Base-by-base conservation (phyloP, 2,888 invertebrate species). In the Leuctra nigra region DNA sequence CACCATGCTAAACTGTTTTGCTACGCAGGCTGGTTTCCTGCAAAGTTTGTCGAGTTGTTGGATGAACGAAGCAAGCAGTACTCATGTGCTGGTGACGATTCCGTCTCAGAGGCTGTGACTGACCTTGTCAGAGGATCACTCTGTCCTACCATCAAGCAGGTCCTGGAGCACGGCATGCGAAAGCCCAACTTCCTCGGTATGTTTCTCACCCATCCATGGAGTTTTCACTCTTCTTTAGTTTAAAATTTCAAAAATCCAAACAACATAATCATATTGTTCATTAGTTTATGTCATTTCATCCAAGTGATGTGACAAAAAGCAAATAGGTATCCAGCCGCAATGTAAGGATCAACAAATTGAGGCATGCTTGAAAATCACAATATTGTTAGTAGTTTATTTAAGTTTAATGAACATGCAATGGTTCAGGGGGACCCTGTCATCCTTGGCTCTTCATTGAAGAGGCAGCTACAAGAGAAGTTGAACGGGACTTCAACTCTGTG, bases 391-490 rank as follows among this genome's bases (percentile, higher is more conserved):
- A n/a, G n/a, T n/a, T n/a, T n/a, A n/a, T n/a, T n/a, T n/a, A n/a
- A n/a, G n/a, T n/a, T n/a, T n/a, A n/a, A n/a, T n/a, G n/a, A n/a
- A n/a, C n/a, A n/a, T n/a, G n/a, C n/a, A n/a, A n/a, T n/a, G 7
- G 18, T 39, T 39, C 71, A 73, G 91, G 91, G 59, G 93, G 95
- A 1, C 89, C 94, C 1, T 93, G 94, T 68, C 99, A 99, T 75
- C 99, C 99, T 0, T 99, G 99, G 98, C 76, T 96, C 24, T 99
- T 98, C 70, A 94, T 99, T 66, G 97, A 97, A 76, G 96, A 98
- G 76, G 94, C 96, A 23, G 94, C 97, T 4, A 91, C 89, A 35
- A 83, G 91, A 69, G 96, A 97, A 74, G 96, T 99, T 33, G 96
- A 97, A 73, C 91, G 91, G 72, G 97, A 99, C 72, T 98, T 97